Evolutionary conservation across 2,888 invertebrate species (phyloP), one percentile per base, ranked within the genome.

Genomic region (Drosophila atroscutellata): DNA sequence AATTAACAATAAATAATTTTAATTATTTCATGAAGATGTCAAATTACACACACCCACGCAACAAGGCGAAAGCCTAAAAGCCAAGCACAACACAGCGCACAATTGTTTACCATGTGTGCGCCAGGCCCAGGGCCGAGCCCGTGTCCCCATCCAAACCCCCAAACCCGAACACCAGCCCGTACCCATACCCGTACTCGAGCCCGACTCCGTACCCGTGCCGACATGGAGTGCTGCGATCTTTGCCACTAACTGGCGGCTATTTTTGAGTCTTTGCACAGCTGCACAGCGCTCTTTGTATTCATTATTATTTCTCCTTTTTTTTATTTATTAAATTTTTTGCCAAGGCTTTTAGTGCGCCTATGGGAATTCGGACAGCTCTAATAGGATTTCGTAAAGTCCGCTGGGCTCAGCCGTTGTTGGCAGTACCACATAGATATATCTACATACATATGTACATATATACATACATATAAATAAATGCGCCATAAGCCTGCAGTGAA

Each of bases 11-110:
- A 89, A 91, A 91, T 89, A 86, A 86, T 86, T 89, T 86, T 90
- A 89, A 91, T 90, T 89, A 90, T 91, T 91, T 83, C 91, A 91
- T 89, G 78, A 91, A 91, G 89, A 84, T 84, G 90, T 89, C 89
- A 90, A 90, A 88, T 89, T 90, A 90, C 82, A 83, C 84, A 82
- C 91, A 84, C 84, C 83, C 89, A 84, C 80, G 62, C 69, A 72
- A 75, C 47, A 63, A 67, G 75, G 56, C 79, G 68, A 79, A 71
- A 81, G 79, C 67, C 86, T 66, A 62, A 51, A 66, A 75, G 58
- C 63, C 65, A 80, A 62, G 30, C 62, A 56, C 57, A 45, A 57
- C 64, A 51, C 52, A 60, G 24, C 60, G 18, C 64, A 72, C 77
- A 77, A 72, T 39, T 78, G 67, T 51, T 63, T 52, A 64, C 75